phyloP scores from a whole-genome alignment of 2,797 vertebrate species.

The Mustela erminea region DNA sequence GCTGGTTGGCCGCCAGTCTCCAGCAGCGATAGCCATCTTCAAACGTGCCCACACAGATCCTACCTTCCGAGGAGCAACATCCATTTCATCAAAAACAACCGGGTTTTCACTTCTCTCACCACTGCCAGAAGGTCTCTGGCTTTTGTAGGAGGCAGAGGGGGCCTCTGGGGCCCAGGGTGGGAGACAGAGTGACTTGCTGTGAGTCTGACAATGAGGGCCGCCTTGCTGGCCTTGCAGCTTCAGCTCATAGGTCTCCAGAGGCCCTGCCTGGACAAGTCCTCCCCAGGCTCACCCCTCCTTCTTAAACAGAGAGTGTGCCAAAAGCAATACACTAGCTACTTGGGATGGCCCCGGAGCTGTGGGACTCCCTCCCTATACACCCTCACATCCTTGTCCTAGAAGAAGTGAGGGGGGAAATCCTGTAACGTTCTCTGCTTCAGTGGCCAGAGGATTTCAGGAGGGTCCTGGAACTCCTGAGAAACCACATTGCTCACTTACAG shows the following conservation, averaged over 20 bases:
- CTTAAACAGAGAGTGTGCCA: not conserved
- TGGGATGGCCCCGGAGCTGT: not conserved
- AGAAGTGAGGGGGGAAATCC: not conserved
- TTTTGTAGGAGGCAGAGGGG: not conserved
- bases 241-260: not conserved
- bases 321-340: not conserved
- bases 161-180: not conserved
- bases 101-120: not conserved
- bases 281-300: not conserved
- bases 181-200: not conserved
- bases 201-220: not conserved
- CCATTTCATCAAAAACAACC: conserved; percentile 30
- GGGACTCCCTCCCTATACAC: not conserved
- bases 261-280: conserved; percentile 44
- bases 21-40: not conserved
- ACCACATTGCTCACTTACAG: not conserved
- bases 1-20: not conserved
- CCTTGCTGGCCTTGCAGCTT: not conserved
- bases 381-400: not conserved
- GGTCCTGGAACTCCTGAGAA: not conserved
- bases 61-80: not conserved
- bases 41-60: not conserved
- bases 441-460: not conserved
- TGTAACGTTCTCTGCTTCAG: not conserved
- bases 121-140: not conserved